Evolutionary conservation across 2,113 vertebrate genomes (phyloP).

Genomic region (Strigops habroptila): DNA sequence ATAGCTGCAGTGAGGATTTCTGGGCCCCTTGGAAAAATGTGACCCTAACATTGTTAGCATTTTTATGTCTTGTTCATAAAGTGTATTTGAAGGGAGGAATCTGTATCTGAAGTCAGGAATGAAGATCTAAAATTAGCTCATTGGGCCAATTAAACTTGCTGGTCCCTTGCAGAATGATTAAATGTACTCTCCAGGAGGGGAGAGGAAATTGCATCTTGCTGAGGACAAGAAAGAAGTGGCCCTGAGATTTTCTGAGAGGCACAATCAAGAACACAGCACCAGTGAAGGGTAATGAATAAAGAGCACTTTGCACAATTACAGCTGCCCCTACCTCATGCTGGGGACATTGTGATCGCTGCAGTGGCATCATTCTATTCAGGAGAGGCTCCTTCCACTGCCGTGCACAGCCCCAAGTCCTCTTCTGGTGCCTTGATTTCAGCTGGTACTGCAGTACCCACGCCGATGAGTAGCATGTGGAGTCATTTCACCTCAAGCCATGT

Average conservation of each 20-base stretch:
- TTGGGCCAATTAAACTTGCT: not conserved
- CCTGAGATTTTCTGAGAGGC: not conserved
- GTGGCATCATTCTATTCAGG: not conserved
- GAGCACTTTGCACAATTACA: constrained; percentile 4
- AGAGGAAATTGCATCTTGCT: constrained; percentile 16
- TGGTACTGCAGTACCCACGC: not conserved
- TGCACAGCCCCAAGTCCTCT: not conserved
- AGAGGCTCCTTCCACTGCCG: not conserved
- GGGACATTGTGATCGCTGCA: not conserved
- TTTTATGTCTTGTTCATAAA: not conserved
- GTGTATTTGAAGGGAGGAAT: not conserved
- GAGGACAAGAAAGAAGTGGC: not conserved
- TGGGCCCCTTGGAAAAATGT: not conserved
- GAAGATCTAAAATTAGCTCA: constrained; percentile 13
- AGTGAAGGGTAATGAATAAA: not conserved
- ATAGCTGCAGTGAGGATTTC: not conserved
- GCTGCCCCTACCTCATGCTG: not conserved
- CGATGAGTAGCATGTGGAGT: not conserved
- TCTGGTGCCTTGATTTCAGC: not conserved
- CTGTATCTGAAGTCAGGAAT: not conserved
- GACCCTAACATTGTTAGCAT: not conserved
- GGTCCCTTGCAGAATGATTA: constrained; percentile 8
- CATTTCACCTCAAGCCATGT: not conserved
- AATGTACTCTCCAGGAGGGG: not conserved
- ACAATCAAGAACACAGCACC: not conserved